phyloP scores from a whole-genome alignment of 1,140 invertebrate species.

The Zaprionus vittiger region DNA sequence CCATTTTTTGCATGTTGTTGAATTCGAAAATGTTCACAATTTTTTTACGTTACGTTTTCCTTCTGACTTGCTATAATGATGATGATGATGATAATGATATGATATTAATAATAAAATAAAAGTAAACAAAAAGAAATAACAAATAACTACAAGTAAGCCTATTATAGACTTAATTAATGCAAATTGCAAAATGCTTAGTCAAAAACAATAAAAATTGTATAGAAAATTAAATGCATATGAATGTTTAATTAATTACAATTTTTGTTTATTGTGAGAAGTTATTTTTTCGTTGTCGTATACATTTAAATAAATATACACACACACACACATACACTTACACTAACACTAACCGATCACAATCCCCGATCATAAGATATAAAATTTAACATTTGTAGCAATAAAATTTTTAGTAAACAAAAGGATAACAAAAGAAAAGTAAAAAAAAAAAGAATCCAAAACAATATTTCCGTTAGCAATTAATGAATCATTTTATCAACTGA shows the following conservation, averaged over 20 bases:
- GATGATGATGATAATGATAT: slow-evolving; percentile 5
- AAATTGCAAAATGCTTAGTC: slow-evolving; percentile 80
- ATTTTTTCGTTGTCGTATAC: slow-evolving; percentile 50
- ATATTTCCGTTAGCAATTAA: slow-evolving; percentile 50
- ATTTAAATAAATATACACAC: slow-evolving; percentile 26
- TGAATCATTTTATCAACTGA: slow-evolving; percentile 39
- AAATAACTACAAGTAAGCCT: slow-evolving; percentile 64
- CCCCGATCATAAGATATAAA: slow-evolving; percentile 41
- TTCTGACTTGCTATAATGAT: slow-evolving; percentile 46
- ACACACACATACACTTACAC: not conserved
- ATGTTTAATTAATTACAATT: slow-evolving; percentile 75
- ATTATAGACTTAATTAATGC: slow-evolving; percentile 81
- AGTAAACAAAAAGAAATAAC: slow-evolving; percentile 37
- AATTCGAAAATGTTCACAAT: slow-evolving; percentile 51
- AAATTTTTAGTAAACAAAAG: slow-evolving; percentile 57
- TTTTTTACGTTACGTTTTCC: slow-evolving; percentile 60
- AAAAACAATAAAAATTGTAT: slow-evolving; percentile 82
- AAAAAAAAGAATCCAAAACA: slow-evolving; percentile 16
- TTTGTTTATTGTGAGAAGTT: slow-evolving; percentile 60
- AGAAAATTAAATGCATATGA: slow-evolving; percentile 75
- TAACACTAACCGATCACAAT: slow-evolving; percentile 24
- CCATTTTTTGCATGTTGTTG: slow-evolving; percentile 72
- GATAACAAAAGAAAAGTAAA: slow-evolving; percentile 19
- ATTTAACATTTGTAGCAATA: slow-evolving; percentile 55
- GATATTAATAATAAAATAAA: slow-evolving; percentile 28